phyloP scores from a whole-genome alignment of 2,888 invertebrate genomes.

The Drosophila pegasa region DNA sequence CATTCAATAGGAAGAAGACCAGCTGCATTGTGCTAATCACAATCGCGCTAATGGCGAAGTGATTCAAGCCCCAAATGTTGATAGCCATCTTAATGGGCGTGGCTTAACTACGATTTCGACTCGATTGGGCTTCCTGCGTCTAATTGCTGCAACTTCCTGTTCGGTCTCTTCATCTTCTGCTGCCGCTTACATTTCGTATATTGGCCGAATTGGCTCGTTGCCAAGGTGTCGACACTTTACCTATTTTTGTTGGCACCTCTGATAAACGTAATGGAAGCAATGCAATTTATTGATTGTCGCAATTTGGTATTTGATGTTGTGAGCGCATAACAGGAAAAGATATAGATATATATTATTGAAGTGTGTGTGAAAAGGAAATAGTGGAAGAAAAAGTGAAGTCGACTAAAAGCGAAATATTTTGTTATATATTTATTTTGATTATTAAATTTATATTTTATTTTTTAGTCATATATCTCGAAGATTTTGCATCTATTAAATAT shows the following conservation, averaged over 20 bases:
- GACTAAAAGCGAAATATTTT: too few relatives aligned
- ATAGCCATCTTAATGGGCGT: slow-evolving; percentile 77
- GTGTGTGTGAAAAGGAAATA: too few relatives aligned
- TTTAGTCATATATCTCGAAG: too few relatives aligned
- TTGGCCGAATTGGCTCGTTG: neutral
- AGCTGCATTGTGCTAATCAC: slow-evolving; percentile 94
- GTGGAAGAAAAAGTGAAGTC: too few relatives aligned
- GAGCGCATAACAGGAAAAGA: too few relatives aligned
- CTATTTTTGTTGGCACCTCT: slow-evolving; percentile 41
- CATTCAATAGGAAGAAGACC: slow-evolving; percentile 94
- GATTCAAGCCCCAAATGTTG: slow-evolving; percentile 90
- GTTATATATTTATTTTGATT: too few relatives aligned
- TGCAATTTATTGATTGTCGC: slow-evolving; percentile 44
- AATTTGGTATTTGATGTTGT: neutral
- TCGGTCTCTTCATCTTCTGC: slow-evolving; percentile 7
- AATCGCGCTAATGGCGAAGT: slow-evolving; percentile 94
- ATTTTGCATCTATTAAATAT: too few relatives aligned
- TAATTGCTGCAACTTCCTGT: slow-evolving; percentile 1
- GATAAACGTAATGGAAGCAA: slow-evolving; percentile 41
- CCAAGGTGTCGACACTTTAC: slow-evolving; percentile 7
- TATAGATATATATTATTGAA: too few relatives aligned
- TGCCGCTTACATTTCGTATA: slow-evolving; percentile 12
- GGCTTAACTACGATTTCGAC: neutral
- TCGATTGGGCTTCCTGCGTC: neutral
- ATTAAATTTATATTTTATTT: too few relatives aligned